Evolutionary conservation across 2,888 invertebrate species (phyloP).

Genomic region (Nezara viridula): DNA sequence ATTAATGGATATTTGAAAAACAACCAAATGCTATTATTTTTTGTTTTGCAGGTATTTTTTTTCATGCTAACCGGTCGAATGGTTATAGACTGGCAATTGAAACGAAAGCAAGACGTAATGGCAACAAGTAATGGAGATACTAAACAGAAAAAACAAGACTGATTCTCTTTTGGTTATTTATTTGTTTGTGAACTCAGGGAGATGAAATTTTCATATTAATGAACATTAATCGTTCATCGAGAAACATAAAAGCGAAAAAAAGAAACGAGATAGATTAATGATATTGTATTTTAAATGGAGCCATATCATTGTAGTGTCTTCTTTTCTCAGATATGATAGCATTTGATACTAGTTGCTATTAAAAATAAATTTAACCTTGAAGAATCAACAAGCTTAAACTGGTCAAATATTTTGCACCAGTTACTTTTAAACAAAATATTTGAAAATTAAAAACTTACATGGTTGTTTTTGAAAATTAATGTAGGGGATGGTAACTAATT

Average conservation of each 20-base stretch:
- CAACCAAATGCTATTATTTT: conserved; percentile 51
- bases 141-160: conserved; percentile 72
- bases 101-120: conserved; percentile 70
- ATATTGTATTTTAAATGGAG: conserved; percentile 46
- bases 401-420: not conserved
- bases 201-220: not conserved
- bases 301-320: conserved; percentile 59
- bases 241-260: not conserved
- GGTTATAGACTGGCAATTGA: conserved; percentile 83
- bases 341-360: conserved; percentile 6
- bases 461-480: not conserved
- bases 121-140: conserved; percentile 71
- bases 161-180: conserved; percentile 65
- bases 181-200: conserved; percentile 53
- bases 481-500: not conserved
- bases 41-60: conserved; percentile 77
- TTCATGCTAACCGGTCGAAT: conserved; percentile 92
- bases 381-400: not conserved
- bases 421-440: conserved; percentile 12
- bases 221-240: conserved; percentile 27
- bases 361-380: conserved; percentile 3
- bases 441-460: not conserved
- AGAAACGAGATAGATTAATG: conserved; percentile 1
- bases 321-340: conserved; percentile 8
- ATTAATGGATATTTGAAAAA: too few relatives aligned